Base-by-base conservation (phyloP, 2,113 vertebrate species). In the Eubucco bourcierii region DNA sequence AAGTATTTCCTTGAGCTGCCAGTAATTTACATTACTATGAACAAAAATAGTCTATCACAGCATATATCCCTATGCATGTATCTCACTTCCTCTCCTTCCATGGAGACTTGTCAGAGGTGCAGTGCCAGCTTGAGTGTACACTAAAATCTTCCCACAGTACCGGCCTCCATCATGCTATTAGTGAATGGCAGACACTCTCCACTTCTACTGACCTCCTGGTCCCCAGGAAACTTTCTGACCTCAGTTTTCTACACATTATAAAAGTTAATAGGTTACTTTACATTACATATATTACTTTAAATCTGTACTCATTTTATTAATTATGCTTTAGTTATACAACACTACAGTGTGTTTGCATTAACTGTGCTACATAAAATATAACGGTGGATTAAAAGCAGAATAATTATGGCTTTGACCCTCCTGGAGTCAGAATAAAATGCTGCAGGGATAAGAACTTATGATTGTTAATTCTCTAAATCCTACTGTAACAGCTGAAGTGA, bases 401-500 rank as follows among this genome's bases (percentile, higher is more conserved):
- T 67, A 72, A 92, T 84, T 90, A 76, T 20, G 9, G 52, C 25
- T 95, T 93, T 93, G 28, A 85, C 53, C 66, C 46, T 92, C 10
- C 27, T 81, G 76, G 52, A 89, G 71, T 74, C 88, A 85, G 66
- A 77, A 84, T 73, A 65, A 90, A 92, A 79, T 81, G 87, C 34
- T 92, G 44, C 80, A 83, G 85, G 67, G 58, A 24, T 71, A 95
- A 80, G 55, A 68, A 56, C 28, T 92, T 93, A 94, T 55, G 80
- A 77, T 66, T n/a, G 12, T 90, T 93, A 93, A 90, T 33, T 93
- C 71, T 41, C 56, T 93, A 92, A 88, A 94, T 73, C 64, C 76
- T 74, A 44, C 63, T 29, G 13, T 55, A 71, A 84, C 21, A 47
- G 61, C 59, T 85, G 73, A 88, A 86, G 14, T 23, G 64, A 94